Evolutionary conservation across 2,113 vertebrate genomes (phyloP), one percentile per base, ranked within the genome.

Genomic region (Empidonax alnorum): DNA sequence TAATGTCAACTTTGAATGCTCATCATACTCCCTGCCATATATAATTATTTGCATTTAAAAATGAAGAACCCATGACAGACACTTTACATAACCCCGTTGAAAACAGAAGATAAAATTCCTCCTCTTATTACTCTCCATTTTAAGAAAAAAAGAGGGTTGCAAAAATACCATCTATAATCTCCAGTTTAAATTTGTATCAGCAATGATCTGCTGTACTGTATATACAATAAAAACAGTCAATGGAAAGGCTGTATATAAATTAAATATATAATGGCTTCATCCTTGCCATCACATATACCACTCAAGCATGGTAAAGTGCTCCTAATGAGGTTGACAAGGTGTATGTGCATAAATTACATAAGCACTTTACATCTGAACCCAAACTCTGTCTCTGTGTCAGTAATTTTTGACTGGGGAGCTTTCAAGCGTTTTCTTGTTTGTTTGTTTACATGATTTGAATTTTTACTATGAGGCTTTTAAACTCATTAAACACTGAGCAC

Each of bases 11-110:
- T 92, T 30, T 75, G 68, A 96, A 84, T 63, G 83, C 61, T 95
- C 85, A 87, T 84, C 92, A 65, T 47, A 63, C 33, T 94, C 56
- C 33, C 56, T 95, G 94, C 77, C 93, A 78, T 94, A 93, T 65
- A 82, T 75, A 91, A 92, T 96, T 91, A 95, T 93, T 95, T 95
- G 93, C 74, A 86, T 93, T 94, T 96, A 46, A 92, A 96, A 92
- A 77, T 81, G 63, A 94, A 93, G 63, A 93, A 61, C 55, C 41
- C 63, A 7, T 95, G 90, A 97, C 82, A 96, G 90, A 93, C 47
- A 81, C 69, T 94, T 96, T 81, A 95, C 81, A 86, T 90, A 95
- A 90, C 61, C 13, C 62, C 0, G 4, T 9, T 86, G 83, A 93
- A 95, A 80, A 83, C 2, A 94, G 72, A 91, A 87, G 77, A 88